Evolutionary conservation across 2,888 invertebrate genomes (phyloP).

Genomic region (Busseola fusca): DNA sequence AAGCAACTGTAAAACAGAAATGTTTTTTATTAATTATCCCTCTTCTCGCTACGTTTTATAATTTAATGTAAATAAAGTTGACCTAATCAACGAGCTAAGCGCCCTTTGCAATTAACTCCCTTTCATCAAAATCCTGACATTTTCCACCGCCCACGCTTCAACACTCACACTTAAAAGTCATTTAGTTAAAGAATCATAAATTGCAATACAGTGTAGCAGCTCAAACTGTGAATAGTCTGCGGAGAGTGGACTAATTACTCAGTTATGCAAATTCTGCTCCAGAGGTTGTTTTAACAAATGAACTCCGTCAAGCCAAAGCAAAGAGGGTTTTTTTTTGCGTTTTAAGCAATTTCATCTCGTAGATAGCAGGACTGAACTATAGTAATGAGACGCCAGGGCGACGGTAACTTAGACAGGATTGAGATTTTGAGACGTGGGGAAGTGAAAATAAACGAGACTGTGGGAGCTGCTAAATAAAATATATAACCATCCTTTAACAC

Average conservation of each 20-base stretch:
- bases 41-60: constrained; percentile 23
- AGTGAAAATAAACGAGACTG: constrained; percentile 40
- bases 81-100: constrained; percentile 41
- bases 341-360: constrained; percentile 51
- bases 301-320: constrained; percentile 52
- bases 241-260: constrained; percentile 69
- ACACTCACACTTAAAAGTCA: constrained; percentile 45
- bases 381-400: constrained; percentile 45
- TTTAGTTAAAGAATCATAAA: constrained; percentile 56
- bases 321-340: constrained; percentile 35
- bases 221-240: constrained; percentile 52
- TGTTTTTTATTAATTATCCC: constrained; percentile 34
- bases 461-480: constrained; percentile 42
- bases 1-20: constrained; percentile 4
- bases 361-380: constrained; percentile 47
- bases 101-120: constrained; percentile 40
- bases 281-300: constrained; percentile 68
- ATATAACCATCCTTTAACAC: constrained; percentile 47
- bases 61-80: constrained; percentile 41
- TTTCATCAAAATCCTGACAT: constrained; percentile 50
- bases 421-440: constrained; percentile 38
- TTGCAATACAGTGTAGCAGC: constrained; percentile 50
- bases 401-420: constrained; percentile 62
- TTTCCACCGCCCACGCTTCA: constrained; percentile 34
- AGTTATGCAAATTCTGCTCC: constrained; percentile 69